These are phyloP conservation scores for Leptoteleia sp. DNA, from an alignment of 1,140 invertebrate species.

Conservation along the genomic window DNA sequence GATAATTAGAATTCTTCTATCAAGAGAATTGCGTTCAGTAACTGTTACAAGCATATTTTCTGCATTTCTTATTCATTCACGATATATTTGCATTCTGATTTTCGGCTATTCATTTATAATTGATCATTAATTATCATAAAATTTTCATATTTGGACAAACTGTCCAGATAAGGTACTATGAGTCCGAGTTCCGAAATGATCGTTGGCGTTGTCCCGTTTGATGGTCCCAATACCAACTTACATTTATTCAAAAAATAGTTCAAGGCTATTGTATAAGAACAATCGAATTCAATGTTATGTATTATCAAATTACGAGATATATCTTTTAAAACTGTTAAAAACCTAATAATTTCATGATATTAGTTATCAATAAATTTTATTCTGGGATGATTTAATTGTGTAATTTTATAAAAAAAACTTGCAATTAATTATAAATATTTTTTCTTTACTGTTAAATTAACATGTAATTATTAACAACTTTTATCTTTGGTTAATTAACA, in stretches of 20 bases:
- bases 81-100: constrained; percentile 39
- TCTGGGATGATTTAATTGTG: too few relatives aligned
- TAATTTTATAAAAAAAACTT: too few relatives aligned
- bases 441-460: too few relatives aligned
- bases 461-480: too few relatives aligned
- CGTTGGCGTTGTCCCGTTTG: constrained; percentile 65
- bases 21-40: background rate
- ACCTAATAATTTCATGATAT: too few relatives aligned
- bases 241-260: constrained; percentile 57
- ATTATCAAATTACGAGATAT: too few relatives aligned
- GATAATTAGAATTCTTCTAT: constrained; percentile 11
- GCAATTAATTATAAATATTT: too few relatives aligned
- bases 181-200: constrained; percentile 62
- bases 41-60: constrained; percentile 4
- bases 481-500: too few relatives aligned
- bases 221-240: constrained; percentile 60
- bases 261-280: constrained; percentile 24
- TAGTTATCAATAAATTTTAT: too few relatives aligned
- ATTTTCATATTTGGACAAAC: constrained; percentile 60
- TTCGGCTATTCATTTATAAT: constrained; percentile 25
- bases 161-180: constrained; percentile 29
- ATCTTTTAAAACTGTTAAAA: too few relatives aligned
- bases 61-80: background rate
- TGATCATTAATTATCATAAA: constrained; percentile 27
- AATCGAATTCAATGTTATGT: constrained; percentile 3